These are phyloP conservation scores for Clarias gariepinus DNA, from an alignment of 2,113 vertebrate species.

Conservation along the genomic window DNA sequence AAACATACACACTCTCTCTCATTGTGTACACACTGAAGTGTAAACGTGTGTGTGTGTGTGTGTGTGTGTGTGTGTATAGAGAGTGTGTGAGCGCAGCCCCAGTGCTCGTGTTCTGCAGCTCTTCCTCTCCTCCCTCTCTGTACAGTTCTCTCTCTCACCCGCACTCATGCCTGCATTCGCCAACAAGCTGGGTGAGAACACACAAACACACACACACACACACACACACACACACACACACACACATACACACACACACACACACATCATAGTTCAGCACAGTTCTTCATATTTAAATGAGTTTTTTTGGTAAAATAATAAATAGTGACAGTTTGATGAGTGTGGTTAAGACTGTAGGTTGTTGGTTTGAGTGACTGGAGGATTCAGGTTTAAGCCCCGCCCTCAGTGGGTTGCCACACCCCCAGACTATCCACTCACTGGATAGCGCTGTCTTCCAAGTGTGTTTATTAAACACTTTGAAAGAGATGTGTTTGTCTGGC, in stretches of 20 bases:
- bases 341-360: too few relatives aligned
- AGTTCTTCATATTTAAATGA: background rate
- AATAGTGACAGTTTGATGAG: too few relatives aligned
- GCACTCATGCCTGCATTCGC: constrained; percentile 80
- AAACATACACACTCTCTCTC: constrained; percentile 37
- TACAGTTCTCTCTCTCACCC: constrained; percentile 81
- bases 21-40: background rate
- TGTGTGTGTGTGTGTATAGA: constrained; percentile 70
- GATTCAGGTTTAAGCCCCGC: too few relatives aligned
- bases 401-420: too few relatives aligned
- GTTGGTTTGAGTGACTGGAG: too few relatives aligned
- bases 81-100: constrained; percentile 70
- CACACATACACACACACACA: background rate
- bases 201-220: constrained; percentile 3
- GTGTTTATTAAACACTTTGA: too few relatives aligned
- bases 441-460: too few relatives aligned
- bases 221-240: constrained; percentile 13
- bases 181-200: constrained; percentile 83
- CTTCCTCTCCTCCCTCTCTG: constrained; percentile 81
- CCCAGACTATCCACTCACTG: too few relatives aligned
- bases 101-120: constrained; percentile 76
- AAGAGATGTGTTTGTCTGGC: too few relatives aligned
- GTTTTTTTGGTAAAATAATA: background rate
- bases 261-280: background rate
- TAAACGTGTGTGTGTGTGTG: constrained; percentile 47